These are phyloP conservation scores for Smittia aterrima DNA, from an alignment of 2,888 invertebrate genomes.

Conservation along the genomic window DNA sequence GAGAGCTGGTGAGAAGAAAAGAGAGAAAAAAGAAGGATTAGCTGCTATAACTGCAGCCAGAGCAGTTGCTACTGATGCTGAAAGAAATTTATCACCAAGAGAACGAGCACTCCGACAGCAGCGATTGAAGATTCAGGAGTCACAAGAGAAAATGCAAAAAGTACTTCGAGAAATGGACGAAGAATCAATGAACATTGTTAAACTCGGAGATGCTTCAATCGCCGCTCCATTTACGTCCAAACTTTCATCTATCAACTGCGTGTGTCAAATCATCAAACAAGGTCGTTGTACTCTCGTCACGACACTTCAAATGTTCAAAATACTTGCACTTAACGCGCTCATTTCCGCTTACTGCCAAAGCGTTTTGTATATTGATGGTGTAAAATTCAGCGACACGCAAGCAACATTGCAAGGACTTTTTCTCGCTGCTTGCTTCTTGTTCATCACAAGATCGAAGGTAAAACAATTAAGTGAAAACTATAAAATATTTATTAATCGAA, in stretches of 20 bases:
- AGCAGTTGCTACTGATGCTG: slow-evolving; percentile 44
- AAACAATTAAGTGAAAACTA: slow-evolving; percentile 42
- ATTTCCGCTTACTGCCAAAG: slow-evolving; percentile 98
- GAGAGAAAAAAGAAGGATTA: slow-evolving; percentile 44
- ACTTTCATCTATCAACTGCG: slow-evolving; percentile 91
- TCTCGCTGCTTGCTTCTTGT: slow-evolving; percentile 94
- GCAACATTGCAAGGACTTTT: slow-evolving; percentile 96
- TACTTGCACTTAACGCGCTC: slow-evolving; percentile 94
- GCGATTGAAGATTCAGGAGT: slow-evolving; percentile 49
- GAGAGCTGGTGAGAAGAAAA: slow-evolving; percentile 50
- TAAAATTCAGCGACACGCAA: slow-evolving; percentile 96
- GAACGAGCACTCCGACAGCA: slow-evolving; percentile 50
- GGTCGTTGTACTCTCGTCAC: slow-evolving; percentile 98
- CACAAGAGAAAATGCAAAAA: slow-evolving; percentile 50
- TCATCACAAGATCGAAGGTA: slow-evolving; percentile 96
- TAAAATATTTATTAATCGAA: slow-evolving; percentile 34
- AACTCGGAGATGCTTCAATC: slow-evolving; percentile 97
- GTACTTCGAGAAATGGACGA: slow-evolving; percentile 85
- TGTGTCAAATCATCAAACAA: slow-evolving; percentile 99
- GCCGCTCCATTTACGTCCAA: slow-evolving; percentile 99
- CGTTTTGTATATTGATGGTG: slow-evolving; percentile 95
- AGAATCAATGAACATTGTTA: slow-evolving; percentile 83
- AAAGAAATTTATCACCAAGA: slow-evolving; percentile 47
- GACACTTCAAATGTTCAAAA: slow-evolving; percentile 99
- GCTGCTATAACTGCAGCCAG: slow-evolving; percentile 45